Evolutionary conservation across 1,140 invertebrate genomes (phyloP), one percentile per base, ranked within the genome.

Genomic region (Drosophila mojavensis): DNA sequence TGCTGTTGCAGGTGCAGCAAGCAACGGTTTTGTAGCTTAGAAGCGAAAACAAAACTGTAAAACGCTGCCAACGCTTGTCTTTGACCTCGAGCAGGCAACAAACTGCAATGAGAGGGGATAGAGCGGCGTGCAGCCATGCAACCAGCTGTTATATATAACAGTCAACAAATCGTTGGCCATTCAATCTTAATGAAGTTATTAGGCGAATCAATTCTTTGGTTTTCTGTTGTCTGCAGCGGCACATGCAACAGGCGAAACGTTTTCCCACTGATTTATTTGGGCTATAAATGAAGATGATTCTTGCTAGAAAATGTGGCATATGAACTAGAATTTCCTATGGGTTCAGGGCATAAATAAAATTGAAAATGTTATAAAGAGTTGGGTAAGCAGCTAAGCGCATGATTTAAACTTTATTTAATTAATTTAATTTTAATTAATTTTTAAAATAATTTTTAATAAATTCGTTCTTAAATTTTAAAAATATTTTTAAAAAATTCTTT

Each of bases 131-230:
- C 6, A 30, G 33, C 33, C 36, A 45, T 47, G 69, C n/a, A 28
- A 28, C 56, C 43, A 59, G 41, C 79, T 81, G 73, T 80, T 71
- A 85, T 72, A 83, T 88, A 83, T 74, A 79, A 83, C 76, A 79
- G 73, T 78, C 76, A 77, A 83, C 79, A 86, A 83, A 83, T 79
- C 79, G 76, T 56, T 71, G 13, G 30, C 67, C 50, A 26, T 43
- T n/a, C 73, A 83, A 82, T 83, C 75, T 75, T 75, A 78, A 88
- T 88, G 80, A 89, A 88, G 83, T 88, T 88, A 88, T 88, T 88
- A 88, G 77, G 54, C 83, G 74, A 68, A 81, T 86, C 76, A 83
- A 48, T 30, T 51, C 55, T 65, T 83, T 56, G n/a, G 13, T 20
- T 7, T 45, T 45, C 43, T 45, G 5, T 45, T n/a, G 3, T 15